Base-by-base conservation (phyloP, 2,797 vertebrate genomes). In the Enteromius unitaeniatus region DNA sequence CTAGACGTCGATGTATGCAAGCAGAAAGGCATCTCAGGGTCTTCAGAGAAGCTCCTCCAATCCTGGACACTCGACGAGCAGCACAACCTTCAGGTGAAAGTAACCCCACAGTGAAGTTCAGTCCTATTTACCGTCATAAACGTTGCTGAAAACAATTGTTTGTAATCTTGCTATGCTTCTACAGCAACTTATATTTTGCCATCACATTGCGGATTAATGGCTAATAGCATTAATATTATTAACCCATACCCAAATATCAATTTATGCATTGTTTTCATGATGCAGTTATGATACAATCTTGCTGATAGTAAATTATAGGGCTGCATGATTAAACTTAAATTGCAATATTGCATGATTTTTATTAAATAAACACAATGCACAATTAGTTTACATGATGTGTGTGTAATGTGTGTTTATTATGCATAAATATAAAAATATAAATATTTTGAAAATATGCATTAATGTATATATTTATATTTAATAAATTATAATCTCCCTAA, bases 51-150 rank as follows among this genome's bases (percentile, higher is more conserved):
- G 90, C 92, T 89, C 21, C 94, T 99, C 62, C 92, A 91, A 79
- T 93, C 96, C 93, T 99, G 98, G 98, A 95, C 83, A 75, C 91
- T 97, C 91, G 95, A 97, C 84, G 90, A 91, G 89, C 97, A 96
- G 92, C 96, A 93, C 92, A 94, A 93, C 89, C 92, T 99, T 80
- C 95, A 99, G 98, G 98, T 99, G 94, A 96, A 60, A 15, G 53
- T 10, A 23, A 4, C 9, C 40, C 51, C 51, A 9, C 19, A n/a
- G 3, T 55, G 15, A 51, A 6, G 8, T 55, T 55, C 53, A n/a
- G 1, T 21, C 53, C 7, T 21, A 21, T 53, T 53, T 9, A 21
- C 53, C 8, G 10, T 23, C 9, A 1, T 23, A n/a, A 55, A 9
- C 51, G 9, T 55, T 23, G 3, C 21, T n/a, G 53, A 55, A 10